Evolutionary conservation across 2,888 invertebrate genomes (phyloP), one percentile per base, ranked within the genome.

Genomic region (Eupithecia exiguata): DNA sequence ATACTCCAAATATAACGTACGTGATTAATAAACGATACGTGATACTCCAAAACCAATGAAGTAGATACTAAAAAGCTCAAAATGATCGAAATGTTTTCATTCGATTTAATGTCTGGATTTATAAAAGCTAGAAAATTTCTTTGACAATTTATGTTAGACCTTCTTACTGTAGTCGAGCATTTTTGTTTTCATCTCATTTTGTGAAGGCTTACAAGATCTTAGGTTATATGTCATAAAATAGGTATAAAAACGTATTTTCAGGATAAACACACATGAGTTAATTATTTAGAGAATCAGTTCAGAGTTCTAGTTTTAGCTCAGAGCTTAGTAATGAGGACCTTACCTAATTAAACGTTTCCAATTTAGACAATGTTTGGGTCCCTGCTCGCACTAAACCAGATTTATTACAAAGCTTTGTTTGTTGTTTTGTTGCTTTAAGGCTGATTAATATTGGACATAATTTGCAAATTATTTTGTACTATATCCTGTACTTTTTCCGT

Each of bases 351-450:
- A 21, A 5, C 21, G 38, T 38, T 63, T 21, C 65, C 10, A 38
- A 35, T 65, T 65, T n/a, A 10, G 38, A 38, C 5, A 36, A 65
- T 65, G 38, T 65, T 65, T 65, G 65, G 65, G 65, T 62, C 35
- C 9, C 61, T 61, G 16, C 35, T 30, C 1, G 7, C 16, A 35
- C 9, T 62, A 62, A 62, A 35, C 35, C 18, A 62, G 62, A 35
- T 62, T 35, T 35, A 30, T 30, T 62, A 1, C 16, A 18, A 35
- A 35, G 18, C 35, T 25, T 62, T 62, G 35, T 35, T 62, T 3
- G 62, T 35, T 62, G 35, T 35, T 62, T 62, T 9, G 21, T 25
- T 58, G 14, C 5, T 58, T 58, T 58, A 25, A 14, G 25, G 14
- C n/a, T 53, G 21, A 53, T 4, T 53, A 53, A 21, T 21, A 21